These are phyloP conservation scores for Gerosis bhagava DNA, from an alignment of 2,888 invertebrate species.

Conservation along the genomic window DNA sequence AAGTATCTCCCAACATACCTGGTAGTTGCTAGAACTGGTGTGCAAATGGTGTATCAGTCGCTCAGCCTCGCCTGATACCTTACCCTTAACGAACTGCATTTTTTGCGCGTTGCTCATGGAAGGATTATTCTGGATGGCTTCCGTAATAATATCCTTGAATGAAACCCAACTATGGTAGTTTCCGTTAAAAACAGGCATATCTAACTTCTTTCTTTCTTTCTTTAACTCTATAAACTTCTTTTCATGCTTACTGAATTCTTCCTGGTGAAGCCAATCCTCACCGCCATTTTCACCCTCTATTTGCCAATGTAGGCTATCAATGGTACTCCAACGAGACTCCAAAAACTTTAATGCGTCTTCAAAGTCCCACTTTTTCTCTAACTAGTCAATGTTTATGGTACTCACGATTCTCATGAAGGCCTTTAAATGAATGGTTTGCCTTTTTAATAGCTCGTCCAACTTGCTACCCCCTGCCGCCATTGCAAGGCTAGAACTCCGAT, in stretches of 20 bases:
- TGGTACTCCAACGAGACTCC: neutral
- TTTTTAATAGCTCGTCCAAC: neutral
- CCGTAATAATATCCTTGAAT: constrained; percentile 3
- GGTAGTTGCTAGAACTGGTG: constrained; percentile 2
- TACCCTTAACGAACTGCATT: constrained; percentile 8
- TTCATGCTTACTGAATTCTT: constrained; percentile 3
- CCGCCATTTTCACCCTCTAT: too few species aligned
- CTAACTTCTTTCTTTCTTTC: neutral
- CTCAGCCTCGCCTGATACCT: constrained; percentile 4
- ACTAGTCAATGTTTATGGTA: too few species aligned
- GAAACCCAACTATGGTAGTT: constrained; percentile 6
- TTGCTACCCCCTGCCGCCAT: too few species aligned
- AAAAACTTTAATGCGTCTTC: neutral
- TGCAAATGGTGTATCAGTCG: constrained; percentile 6
- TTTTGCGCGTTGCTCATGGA: constrained; percentile 5
- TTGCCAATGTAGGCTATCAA: constrained; percentile 5
- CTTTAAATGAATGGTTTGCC: neutral
- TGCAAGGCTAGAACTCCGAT: too few species aligned
- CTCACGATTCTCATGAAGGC: constrained; percentile 2
- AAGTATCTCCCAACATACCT: constrained; percentile 6
- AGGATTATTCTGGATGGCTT: constrained; percentile 3
- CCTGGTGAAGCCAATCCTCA: neutral
- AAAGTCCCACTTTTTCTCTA: constrained; percentile 1
- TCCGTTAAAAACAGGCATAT: constrained; percentile 4
- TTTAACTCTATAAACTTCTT: neutral